These are phyloP conservation scores for Proterorhinus semilunaris DNA, from an alignment of 2,113 vertebrate species.

Conservation along the genomic window DNA sequence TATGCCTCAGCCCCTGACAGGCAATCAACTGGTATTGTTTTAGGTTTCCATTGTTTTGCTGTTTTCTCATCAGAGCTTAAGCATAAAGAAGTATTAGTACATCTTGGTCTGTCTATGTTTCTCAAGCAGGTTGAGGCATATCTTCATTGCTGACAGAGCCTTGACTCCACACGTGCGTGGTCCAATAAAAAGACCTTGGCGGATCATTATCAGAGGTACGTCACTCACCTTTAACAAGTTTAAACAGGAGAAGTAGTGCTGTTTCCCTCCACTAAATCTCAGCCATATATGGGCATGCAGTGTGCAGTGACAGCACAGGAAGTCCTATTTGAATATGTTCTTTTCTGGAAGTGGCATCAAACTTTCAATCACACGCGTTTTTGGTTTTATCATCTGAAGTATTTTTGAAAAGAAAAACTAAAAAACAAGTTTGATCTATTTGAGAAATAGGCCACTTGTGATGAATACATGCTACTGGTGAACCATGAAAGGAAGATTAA, in stretches of 20 bases:
- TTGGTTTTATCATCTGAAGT: conserved; percentile 5
- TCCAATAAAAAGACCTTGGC: conserved; percentile 14
- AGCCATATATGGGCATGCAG: conserved; percentile 74
- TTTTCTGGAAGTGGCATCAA: neutral
- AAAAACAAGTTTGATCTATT: no score
- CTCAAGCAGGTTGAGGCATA: conserved; percentile 46
- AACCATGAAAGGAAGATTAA: neutral
- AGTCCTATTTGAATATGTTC: conserved; percentile 47
- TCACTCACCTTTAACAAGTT: conserved; percentile 41
- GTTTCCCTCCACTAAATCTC: conserved; percentile 47
- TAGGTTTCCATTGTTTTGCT: no score
- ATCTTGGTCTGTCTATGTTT: neutral
- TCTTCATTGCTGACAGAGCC: neutral
- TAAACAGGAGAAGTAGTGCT: conserved; percentile 59
- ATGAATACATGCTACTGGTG: neutral
- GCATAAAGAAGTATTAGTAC: neutral
- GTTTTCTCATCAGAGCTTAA: neutral
- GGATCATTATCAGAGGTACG: conserved; percentile 37
- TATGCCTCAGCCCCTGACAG: no score
- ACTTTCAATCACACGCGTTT: neutral
- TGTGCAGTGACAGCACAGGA: conserved; percentile 56
- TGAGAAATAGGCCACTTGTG: neutral
- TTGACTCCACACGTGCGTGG: conserved; percentile 8
- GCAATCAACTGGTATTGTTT: no score
- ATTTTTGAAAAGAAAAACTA: neutral